Evolutionary conservation across 2,888 invertebrate genomes (phyloP).

Genomic region (Keiferia lycopersicella): DNA sequence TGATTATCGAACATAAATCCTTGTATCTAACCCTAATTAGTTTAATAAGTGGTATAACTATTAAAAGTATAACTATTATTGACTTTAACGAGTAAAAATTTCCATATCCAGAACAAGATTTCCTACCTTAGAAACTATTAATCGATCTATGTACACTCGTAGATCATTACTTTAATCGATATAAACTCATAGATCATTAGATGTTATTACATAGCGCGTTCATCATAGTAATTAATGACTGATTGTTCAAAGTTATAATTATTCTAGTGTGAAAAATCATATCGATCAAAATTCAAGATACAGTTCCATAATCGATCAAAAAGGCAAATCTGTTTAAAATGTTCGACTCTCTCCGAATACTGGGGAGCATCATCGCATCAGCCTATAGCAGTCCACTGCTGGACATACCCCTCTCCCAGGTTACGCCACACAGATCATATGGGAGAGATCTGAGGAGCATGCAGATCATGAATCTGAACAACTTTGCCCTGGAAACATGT

Average conservation of each 20-base stretch:
- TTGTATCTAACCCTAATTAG: neutral
- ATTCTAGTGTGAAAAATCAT: neutral
- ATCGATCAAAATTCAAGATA: neutral
- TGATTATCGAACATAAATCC: neutral
- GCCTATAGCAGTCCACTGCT: too few relatives aligned
- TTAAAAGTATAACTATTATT: neutral
- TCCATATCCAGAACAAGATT: slow-evolving; percentile 16
- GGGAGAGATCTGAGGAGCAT: too few relatives aligned
- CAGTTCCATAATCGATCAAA: too few relatives aligned
- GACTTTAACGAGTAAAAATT: slow-evolving; percentile 9
- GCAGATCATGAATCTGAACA: too few relatives aligned
- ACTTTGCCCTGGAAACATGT: too few relatives aligned
- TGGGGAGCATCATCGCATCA: too few relatives aligned
- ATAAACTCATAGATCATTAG: neutral
- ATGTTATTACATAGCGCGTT: neutral
- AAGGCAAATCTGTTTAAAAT: too few relatives aligned
- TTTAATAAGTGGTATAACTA: neutral
- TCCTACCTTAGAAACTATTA: slow-evolving; percentile 12
- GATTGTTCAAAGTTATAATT: neutral
- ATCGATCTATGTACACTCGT: neutral
- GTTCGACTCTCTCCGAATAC: too few relatives aligned
- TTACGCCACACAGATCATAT: too few relatives aligned
- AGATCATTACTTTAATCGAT: too few relatives aligned
- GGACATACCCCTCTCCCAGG: too few relatives aligned
- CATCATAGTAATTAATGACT: slow-evolving; percentile 13